phyloP scores from a whole-genome alignment of 2,888 invertebrate genomes.

The Drosophila formosana region DNA sequence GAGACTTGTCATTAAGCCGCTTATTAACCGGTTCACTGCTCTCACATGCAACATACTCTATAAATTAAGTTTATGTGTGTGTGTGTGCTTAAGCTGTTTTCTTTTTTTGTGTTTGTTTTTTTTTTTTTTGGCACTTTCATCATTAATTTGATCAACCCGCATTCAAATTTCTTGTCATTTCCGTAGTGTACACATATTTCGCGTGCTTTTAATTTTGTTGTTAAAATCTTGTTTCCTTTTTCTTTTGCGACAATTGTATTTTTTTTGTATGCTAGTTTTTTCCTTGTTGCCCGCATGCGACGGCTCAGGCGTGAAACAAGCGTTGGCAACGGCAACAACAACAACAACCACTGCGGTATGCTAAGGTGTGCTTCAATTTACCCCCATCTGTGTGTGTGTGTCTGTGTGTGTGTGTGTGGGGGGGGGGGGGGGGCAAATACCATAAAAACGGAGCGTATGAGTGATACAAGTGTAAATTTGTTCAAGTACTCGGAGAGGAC shows the following conservation, averaged over 20 bases:
- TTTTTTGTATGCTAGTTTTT: constrained; percentile 26
- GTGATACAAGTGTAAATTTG: constrained; percentile 79
- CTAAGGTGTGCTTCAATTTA: constrained; percentile 18
- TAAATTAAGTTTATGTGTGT: background rate
- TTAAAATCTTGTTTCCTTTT: constrained; percentile 55
- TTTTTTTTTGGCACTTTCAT: constrained; percentile 14
- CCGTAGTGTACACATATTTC: constrained; percentile 43
- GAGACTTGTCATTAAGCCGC: background rate
- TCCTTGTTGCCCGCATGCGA: constrained; percentile 41
- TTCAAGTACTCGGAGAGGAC: constrained; percentile 65
- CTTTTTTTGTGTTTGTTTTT: background rate
- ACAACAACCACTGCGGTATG: constrained; percentile 29
- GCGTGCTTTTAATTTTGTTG: constrained; percentile 67
- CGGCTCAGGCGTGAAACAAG: constrained; percentile 63
- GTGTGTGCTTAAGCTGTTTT: background rate
- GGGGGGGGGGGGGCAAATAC: constrained; percentile 30
- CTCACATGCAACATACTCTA: background rate
- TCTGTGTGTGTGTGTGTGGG: constrained; percentile 6
- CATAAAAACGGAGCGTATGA: constrained; percentile 66
- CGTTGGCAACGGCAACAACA: constrained; percentile 52
- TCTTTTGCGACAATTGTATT: constrained; percentile 12
- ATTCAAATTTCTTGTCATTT: constrained; percentile 36
- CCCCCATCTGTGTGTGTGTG: background rate
- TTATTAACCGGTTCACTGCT: background rate
- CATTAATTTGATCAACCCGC: constrained; percentile 34